Evolutionary conservation across 2,113 vertebrate genomes (phyloP), one percentile per base, ranked within the genome.

Genomic region (Papio anubis): DNA sequence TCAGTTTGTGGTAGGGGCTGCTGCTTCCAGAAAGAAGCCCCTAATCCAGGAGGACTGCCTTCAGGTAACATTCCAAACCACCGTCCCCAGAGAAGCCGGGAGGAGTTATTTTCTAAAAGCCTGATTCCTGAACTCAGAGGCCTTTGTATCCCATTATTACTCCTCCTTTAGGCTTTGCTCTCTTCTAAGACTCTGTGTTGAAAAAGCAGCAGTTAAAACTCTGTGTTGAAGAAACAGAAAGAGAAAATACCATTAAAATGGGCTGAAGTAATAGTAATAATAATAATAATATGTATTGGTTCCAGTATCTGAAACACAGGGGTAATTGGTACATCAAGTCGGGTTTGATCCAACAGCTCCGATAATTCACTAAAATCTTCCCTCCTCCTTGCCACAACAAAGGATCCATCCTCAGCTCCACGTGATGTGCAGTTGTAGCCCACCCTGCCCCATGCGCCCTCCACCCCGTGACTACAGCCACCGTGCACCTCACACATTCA

Each of bases 21-120:
- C 35, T 73, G 45, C 83, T 86, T 97, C 90, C 16, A 55, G 35
- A 79, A 14, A 76, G 75, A 95, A 92, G 68, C 20, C 2, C 13
- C 8, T 0, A 30, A 5, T 1, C 25, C 45, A 35, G 2, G 11
- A 3, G 50, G 7, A 45, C 18, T 68, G 43, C 6, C 68, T 16
- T 95, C 45, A 64, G n/a, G 32, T 25, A 6, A 80, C 17, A 52
- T 8, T 48, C 40, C 17, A 75, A 92, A 79, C 35, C 6, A 18
- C 18, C n/a, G 20, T n/a, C 25, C 64, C 40, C 35, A 30, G 38
- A 85, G 72, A 92, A 50, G 20, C 35, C 70, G 21, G n/a, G 38
- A 23, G 13, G 70, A 48, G n/a, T 30, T 57, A 30, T 66, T 90
- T 93, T 82, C 78, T 45, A 23, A 50, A 84, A 52, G 13, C 25